phyloP scores from a whole-genome alignment of 2,797 vertebrate genomes.

The Craterocephalus amniculus region DNA sequence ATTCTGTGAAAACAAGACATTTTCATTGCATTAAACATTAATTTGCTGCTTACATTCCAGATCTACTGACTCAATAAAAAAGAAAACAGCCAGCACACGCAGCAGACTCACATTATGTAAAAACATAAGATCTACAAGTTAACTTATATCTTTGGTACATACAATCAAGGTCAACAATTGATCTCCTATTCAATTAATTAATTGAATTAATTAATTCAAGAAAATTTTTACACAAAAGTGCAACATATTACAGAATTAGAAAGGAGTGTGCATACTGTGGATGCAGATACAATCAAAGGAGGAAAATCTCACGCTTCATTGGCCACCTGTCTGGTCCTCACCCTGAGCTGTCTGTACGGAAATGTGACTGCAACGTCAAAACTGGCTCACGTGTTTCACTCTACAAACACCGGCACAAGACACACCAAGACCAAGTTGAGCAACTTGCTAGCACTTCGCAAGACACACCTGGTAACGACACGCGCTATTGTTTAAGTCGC shows the following conservation, averaged over 20 bases:
- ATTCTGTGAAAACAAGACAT: conserved; percentile 4
- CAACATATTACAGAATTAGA: not conserved
- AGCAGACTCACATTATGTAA: not conserved
- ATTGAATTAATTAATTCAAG: conserved; percentile 16
- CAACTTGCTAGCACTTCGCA: not conserved
- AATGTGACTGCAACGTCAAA: conserved; percentile 17
- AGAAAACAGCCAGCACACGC: conserved; percentile 10
- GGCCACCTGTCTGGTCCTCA: conserved; percentile 19
- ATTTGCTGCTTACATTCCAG: too few species aligned
- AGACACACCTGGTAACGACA: not conserved
- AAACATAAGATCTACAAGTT: not conserved
- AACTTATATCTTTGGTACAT: too few species aligned
- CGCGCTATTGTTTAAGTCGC: not conserved
- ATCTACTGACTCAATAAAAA: not conserved
- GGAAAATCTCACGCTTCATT: conserved; percentile 1
- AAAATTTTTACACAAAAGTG: not conserved
- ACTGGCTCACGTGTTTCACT: not conserved
- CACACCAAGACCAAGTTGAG: not conserved
- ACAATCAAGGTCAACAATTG: conserved; percentile 10
- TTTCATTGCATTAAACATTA: too few species aligned
- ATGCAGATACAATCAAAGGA: conserved; percentile 39
- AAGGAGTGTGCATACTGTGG: conserved; percentile 1
- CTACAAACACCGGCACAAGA: not conserved
- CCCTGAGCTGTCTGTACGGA: conserved; percentile 14
- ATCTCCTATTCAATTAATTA: too few species aligned